Evolutionary conservation across 2,888 invertebrate genomes (phyloP).

Genomic region (Flexamia atlantica): DNA sequence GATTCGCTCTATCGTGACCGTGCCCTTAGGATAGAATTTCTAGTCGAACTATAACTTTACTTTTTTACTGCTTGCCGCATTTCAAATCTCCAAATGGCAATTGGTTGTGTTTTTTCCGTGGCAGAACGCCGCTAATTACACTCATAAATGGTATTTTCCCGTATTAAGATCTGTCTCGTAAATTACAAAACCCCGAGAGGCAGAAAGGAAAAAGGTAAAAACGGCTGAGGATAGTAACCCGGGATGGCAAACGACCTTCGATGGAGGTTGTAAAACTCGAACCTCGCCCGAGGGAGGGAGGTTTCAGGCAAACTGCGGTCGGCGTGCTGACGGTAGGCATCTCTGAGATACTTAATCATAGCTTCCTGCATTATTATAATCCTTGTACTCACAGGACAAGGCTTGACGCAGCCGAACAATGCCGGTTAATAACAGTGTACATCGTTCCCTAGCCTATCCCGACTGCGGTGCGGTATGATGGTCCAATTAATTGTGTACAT

Average conservation of each 20-base stretch:
- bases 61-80: too few relatives aligned
- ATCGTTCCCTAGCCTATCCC: neutral
- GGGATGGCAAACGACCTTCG: neutral
- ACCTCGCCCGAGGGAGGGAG: neutral
- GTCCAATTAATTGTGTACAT: constrained; percentile 27
- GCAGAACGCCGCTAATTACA: too few relatives aligned
- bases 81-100: too few relatives aligned
- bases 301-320: neutral
- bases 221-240: neutral
- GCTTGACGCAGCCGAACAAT: constrained; percentile 12
- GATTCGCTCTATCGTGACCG: too few relatives aligned
- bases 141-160: too few relatives aligned
- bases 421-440: constrained; percentile 10
- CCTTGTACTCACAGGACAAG: constrained; percentile 27
- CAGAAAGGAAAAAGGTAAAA: neutral
- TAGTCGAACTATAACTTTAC: too few relatives aligned
- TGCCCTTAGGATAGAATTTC: too few relatives aligned
- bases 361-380: constrained; percentile 35
- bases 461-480: neutral
- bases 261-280: neutral
- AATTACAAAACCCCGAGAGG: neutral
- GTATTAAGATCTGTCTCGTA: neutral
- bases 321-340: neutral
- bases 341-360: constrained; percentile 11
- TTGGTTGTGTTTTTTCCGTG: too few relatives aligned